Base-by-base conservation (phyloP, 2,797 vertebrate species). In the Gadopsis marmoratus region DNA sequence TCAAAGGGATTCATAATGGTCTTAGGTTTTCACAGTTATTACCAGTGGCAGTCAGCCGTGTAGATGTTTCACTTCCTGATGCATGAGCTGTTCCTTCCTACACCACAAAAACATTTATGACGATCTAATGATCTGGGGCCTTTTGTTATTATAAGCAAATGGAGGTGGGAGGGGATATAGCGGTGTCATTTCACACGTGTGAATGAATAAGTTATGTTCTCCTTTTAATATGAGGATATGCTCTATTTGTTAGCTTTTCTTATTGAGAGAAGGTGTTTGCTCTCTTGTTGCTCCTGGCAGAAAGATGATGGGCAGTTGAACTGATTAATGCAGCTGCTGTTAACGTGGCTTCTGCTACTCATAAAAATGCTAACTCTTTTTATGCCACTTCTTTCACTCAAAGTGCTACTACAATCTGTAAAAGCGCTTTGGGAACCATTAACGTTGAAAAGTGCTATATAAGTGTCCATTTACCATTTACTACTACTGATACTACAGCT, bases 1-100 rank as follows among this genome's bases (percentile, higher is more conserved):
- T 91, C 83, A 91, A 83, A 93, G 77, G 66, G 78, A 84, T 79
- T 86, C 33, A 63, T 93, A 79, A 89, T 77, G 76, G 85, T 86
- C 80, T 89, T 74, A 66, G 76, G 58, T 62, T 90, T 84, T 83
- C 80, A 82, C 86, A 81, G 67, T 88, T 76, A 80, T 85, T 79
- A 79, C 62, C 35, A 8, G 55, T 58, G 76, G 71, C 79, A 79
- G 68, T 64, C 79, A 55, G 64, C 37, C 7, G 39, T 61, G 76
- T 54, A 62, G 76, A 61, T 16, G 62, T 72, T 69, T 79, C 61
- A 26, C 21, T 11, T 68, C 76, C 73, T 61, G n/a, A 55, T 73
- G 51, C 78, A 37, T 43, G 39, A 79, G 73, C 70, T 16, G 55
- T 68, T 83, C 53, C 81, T 78, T 82, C 76, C 78, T 5, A 65